Evolutionary conservation across 2,888 invertebrate species (phyloP).

Genomic region (Agrotis ipsilon): DNA sequence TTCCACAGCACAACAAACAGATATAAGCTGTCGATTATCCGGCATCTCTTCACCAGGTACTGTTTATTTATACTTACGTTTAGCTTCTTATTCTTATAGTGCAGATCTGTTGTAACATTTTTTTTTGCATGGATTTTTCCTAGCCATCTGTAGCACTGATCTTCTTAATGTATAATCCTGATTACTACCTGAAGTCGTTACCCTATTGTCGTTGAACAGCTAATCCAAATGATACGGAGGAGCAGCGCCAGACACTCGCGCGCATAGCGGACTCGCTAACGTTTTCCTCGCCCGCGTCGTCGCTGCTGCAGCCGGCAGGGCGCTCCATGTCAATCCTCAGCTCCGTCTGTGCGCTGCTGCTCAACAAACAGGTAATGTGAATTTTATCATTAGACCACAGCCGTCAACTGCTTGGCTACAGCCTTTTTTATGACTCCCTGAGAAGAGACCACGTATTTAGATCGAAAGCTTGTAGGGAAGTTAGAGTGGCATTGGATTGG

Average conservation of each 20-base stretch:
- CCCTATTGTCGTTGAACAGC: conserved; percentile 41
- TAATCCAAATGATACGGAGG: conserved; percentile 70
- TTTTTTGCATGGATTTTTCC: too few species aligned
- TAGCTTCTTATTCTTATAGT: neutral
- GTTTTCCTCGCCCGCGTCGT: conserved; percentile 80
- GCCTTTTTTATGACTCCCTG: too few species aligned
- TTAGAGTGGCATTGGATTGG: too few species aligned
- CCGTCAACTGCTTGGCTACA: neutral
- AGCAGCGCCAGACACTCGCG: conserved; percentile 74
- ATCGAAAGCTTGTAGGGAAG: neutral
- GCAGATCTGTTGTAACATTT: too few species aligned
- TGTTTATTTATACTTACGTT: neutral
- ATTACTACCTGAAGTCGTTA: neutral
- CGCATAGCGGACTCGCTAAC: conserved; percentile 81
- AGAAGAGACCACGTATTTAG: neutral
- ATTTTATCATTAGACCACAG: neutral
- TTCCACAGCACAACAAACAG: conserved; percentile 84
- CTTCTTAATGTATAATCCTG: neutral
- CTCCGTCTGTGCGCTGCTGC: conserved; percentile 86
- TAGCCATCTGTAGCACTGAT: too few species aligned
- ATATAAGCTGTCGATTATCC: conserved; percentile 82
- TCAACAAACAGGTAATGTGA: conserved; percentile 80
- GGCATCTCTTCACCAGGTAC: conserved; percentile 77
- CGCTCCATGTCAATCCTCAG: conserved; percentile 85
- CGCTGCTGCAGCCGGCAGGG: conserved; percentile 77